Evolutionary conservation across 2,113 vertebrate species (phyloP).

Genomic region (Reinhardtius hippoglossoides): DNA sequence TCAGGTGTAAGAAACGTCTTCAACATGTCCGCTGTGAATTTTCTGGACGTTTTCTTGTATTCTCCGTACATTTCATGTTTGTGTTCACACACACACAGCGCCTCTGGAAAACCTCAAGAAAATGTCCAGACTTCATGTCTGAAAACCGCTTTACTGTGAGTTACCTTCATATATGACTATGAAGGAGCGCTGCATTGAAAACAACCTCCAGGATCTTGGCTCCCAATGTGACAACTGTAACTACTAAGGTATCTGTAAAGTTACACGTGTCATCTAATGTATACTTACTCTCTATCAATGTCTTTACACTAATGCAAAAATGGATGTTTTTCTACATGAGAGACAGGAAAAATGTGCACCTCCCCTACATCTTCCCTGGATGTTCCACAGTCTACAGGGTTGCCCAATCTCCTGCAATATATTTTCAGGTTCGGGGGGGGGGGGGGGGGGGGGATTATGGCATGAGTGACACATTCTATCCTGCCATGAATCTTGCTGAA

Average conservation of each 20-base stretch:
- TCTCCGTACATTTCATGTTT: background rate
- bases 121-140: background rate
- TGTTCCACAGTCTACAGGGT: background rate
- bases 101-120: background rate
- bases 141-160: background rate
- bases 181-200: background rate
- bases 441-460: background rate
- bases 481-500: conserved; percentile 15
- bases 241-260: background rate
- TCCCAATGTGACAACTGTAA: background rate
- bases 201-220: background rate
- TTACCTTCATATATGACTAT: background rate
- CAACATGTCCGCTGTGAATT: too few species aligned
- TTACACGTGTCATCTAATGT: background rate
- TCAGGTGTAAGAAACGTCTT: too few species aligned
- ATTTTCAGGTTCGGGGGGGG: conserved; percentile 5
- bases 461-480: conserved; percentile 14
- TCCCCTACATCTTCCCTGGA: background rate
- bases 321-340: background rate
- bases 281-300: background rate
- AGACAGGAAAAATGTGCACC: background rate
- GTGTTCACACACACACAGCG: background rate
- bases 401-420: background rate
- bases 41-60: too few species aligned
- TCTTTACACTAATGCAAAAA: background rate